These are phyloP conservation scores for Matsumurasca onukii DNA, from an alignment of 1,140 invertebrate species.

Conservation along the genomic window DNA sequence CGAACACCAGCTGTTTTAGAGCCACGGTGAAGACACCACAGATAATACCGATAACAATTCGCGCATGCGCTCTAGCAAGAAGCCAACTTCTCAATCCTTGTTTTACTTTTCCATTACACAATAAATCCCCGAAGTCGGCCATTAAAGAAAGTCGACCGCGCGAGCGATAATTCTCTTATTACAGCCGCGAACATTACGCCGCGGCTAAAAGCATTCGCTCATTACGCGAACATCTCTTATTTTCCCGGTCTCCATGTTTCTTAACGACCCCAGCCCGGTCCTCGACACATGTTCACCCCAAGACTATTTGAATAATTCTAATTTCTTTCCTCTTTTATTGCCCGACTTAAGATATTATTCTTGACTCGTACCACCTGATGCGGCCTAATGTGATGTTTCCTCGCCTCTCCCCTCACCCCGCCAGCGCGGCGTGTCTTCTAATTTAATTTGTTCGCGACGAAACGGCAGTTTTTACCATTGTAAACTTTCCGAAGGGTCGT, in stretches of 20 bases:
- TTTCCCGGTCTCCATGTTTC: conserved; percentile 23
- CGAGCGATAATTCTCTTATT: conserved; percentile 24
- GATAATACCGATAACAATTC: conserved; percentile 14
- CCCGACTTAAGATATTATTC: conserved; percentile 25
- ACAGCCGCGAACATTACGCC: conserved; percentile 18
- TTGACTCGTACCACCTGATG: conserved; percentile 23
- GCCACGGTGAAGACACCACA: conserved; percentile 8
- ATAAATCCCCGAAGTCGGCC: conserved; percentile 9
- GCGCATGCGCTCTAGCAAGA: background rate
- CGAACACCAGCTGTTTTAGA: too few relatives aligned
- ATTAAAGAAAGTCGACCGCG: conserved; percentile 12
- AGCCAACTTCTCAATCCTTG: background rate
- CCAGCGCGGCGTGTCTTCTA: conserved; percentile 5
- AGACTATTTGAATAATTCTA: conserved; percentile 25
- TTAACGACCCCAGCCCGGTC: background rate
- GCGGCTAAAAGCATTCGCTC: conserved; percentile 35
- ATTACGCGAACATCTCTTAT: conserved; percentile 30
- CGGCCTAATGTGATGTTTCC: background rate
- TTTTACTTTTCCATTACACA: conserved; percentile 22
- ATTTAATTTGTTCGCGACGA: conserved; percentile 9
- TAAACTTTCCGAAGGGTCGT: conserved; percentile 19
- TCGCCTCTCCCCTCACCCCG: background rate
- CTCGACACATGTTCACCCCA: conserved; percentile 12
- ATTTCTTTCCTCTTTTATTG: conserved; percentile 24
- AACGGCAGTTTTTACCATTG: conserved; percentile 22